Evolutionary conservation across 2,113 vertebrate species (phyloP).

Genomic region (Notarius lentiginosus): DNA sequence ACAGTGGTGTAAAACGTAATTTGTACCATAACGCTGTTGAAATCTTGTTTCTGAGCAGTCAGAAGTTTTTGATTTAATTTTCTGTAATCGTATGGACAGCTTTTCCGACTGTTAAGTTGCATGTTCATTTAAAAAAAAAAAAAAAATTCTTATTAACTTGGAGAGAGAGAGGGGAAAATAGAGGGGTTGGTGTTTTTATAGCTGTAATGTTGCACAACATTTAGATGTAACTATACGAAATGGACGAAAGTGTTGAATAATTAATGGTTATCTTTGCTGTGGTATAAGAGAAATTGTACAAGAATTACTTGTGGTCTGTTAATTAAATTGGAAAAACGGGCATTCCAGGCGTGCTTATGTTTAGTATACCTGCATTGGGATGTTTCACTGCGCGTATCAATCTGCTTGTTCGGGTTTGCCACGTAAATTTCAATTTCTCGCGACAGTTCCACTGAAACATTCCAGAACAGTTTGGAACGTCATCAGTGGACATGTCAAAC

Average conservation of each 20-base stretch:
- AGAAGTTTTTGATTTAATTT: neutral
- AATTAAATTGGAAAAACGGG: neutral
- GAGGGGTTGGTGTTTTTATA: neutral
- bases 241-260: neutral
- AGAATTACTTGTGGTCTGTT: neutral
- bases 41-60: neutral
- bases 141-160: no score
- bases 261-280: no score
- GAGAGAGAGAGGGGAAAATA: no score
- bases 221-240: neutral
- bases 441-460: no score
- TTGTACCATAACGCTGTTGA: neutral
- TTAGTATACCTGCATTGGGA: no score
- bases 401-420: no score
- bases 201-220: neutral
- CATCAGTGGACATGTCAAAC: neutral
- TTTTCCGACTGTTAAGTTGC: no score
- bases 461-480: neutral
- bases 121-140: no score
- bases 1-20: neutral
- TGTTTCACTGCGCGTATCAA: no score
- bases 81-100: neutral
- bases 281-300: neutral
- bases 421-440: no score
- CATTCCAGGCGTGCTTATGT: neutral